Evolutionary conservation across 2,888 invertebrate species (phyloP).

Genomic region (Pollenia angustigena): DNA sequence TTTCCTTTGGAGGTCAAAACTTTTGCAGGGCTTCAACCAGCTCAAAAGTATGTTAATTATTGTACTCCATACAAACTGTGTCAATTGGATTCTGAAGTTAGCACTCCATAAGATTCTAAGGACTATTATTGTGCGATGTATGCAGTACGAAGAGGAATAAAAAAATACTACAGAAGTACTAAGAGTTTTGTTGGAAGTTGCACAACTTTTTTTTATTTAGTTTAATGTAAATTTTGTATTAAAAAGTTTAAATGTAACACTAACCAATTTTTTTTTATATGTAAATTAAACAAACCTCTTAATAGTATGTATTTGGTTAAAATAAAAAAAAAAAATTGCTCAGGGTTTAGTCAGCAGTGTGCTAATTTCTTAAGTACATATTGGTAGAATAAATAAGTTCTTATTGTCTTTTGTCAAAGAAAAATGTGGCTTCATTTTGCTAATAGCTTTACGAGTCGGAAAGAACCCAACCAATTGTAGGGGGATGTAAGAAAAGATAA

Average conservation of each 20-base stretch:
- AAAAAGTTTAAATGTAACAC: background rate
- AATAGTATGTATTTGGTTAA: too few species aligned
- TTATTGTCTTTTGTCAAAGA: too few species aligned
- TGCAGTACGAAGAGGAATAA: background rate
- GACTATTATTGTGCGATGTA: constrained; percentile 6
- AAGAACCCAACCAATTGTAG: too few species aligned
- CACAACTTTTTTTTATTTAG: background rate
- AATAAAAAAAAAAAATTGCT: too few species aligned
- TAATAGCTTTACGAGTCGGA: too few species aligned
- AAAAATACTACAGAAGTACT: background rate
- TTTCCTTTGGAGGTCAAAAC: constrained; percentile 59
- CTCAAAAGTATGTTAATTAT: constrained; percentile 65
- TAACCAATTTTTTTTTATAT: background rate
- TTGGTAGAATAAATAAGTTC: too few species aligned
- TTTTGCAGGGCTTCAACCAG: constrained; percentile 36
- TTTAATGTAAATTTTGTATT: constrained; percentile 9
- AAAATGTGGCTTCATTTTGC: too few species aligned
- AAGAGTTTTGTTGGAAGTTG: constrained; percentile 22
- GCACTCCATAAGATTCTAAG: constrained; percentile 43
- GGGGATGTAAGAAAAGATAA: too few species aligned
- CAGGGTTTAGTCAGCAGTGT: too few species aligned
- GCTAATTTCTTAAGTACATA: too few species aligned
- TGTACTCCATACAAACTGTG: constrained; percentile 53
- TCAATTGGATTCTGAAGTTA: constrained; percentile 63
- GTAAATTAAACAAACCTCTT: background rate